Conservation (phyloP, 2,113 vertebrate species). For the Sturnira hondurensis region DNA sequence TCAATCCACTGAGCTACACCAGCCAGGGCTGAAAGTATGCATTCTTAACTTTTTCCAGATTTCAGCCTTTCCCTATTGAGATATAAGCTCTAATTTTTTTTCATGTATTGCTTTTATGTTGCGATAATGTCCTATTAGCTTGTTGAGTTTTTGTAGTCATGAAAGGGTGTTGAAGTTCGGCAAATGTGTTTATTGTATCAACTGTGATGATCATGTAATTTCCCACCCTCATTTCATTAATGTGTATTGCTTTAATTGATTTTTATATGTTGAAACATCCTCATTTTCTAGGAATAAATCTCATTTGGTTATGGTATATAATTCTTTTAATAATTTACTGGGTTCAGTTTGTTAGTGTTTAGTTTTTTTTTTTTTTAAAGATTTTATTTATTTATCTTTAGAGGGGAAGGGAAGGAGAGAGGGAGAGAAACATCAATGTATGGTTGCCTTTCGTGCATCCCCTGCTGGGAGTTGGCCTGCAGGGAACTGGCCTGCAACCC, state of each 20-base stretch:
- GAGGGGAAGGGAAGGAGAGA: too few species aligned
- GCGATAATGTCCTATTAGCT: not conserved
- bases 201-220: not conserved
- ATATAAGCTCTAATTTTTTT: not conserved
- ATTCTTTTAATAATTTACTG: not conserved
- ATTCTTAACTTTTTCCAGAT: not conserved
- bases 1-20: too few species aligned
- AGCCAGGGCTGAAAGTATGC: not conserved
- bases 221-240: not conserved
- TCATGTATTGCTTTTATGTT: not conserved
- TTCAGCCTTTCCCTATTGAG: not conserved
- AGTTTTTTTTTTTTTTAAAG: not conserved
- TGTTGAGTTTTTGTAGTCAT: not conserved
- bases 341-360: not conserved
- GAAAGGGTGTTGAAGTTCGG: not conserved
- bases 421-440: too few species aligned
- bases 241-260: not conserved
- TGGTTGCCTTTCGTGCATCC: too few species aligned
- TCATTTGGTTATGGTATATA: not conserved
- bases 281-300: conserved; percentile 12
- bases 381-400: too few species aligned
- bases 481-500: too few species aligned
- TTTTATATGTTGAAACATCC: not conserved
- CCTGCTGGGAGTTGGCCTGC: too few species aligned
- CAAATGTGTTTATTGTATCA: not conserved